Evolutionary conservation across 2,888 invertebrate genomes (phyloP).

Genomic region (Eupelmus urozonus): DNA sequence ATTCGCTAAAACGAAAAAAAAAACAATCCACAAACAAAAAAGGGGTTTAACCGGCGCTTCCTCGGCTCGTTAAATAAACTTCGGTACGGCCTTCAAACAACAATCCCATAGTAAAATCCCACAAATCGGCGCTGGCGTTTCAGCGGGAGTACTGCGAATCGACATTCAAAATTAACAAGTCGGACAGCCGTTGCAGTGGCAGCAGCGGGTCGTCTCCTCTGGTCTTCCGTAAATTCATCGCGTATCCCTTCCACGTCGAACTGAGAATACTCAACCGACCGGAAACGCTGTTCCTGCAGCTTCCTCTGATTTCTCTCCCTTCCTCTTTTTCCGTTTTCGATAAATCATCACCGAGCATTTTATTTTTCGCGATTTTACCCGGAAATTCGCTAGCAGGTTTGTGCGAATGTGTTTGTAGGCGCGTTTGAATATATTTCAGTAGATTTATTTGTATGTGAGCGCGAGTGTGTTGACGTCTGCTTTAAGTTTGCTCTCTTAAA

Average conservation of each 20-base stretch:
- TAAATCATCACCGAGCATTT: constrained; percentile 30
- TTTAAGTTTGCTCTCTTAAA: too few species aligned
- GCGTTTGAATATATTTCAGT: too few species aligned
- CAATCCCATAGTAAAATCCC: constrained; percentile 36
- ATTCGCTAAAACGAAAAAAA: background rate
- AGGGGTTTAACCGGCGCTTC: too few species aligned
- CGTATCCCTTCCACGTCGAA: background rate
- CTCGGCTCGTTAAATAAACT: constrained; percentile 9
- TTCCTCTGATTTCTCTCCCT: background rate
- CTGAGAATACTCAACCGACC: background rate
- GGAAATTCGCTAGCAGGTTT: too few species aligned
- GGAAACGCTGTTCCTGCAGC: background rate
- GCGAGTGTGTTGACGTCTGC: too few species aligned
- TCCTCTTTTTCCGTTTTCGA: background rate
- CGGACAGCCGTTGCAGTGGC: constrained; percentile 16
- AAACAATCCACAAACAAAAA: background rate
- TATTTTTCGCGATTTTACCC: constrained; percentile 14
- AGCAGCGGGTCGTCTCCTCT: background rate
- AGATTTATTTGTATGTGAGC: too few species aligned
- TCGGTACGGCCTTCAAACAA: background rate
- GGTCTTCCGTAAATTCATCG: constrained; percentile 14
- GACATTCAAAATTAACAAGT: constrained; percentile 49
- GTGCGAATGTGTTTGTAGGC: too few species aligned
- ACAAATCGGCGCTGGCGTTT: background rate
- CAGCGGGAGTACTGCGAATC: constrained; percentile 7